Evolutionary conservation across 2,888 invertebrate species (phyloP), one percentile per base, ranked within the genome.

Genomic region (Eupithecia inturbata): DNA sequence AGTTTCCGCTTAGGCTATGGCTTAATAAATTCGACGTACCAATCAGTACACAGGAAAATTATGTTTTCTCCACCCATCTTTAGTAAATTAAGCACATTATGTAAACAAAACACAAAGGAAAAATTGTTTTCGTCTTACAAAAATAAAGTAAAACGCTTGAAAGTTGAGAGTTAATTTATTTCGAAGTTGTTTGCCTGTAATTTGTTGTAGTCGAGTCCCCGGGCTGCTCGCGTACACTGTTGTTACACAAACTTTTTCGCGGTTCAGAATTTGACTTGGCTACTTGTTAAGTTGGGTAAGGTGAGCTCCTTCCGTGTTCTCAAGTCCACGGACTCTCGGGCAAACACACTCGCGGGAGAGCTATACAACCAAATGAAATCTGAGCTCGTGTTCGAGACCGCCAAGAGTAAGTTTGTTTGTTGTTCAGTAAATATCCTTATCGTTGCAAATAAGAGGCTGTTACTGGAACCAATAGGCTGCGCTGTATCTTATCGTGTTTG

Each of bases 141-240:
- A 91, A 90, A 64, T 89, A 90, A 91, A 91, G 90, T 89, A 90
- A 91, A 93, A 92, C 90, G 90, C 89, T 92, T 89, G 88, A 92
- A 92, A 93, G 92, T 92, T 89, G 92, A 88, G 92, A 93, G 91
- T 91, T 92, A 93, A 93, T 93, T 93, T 93, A 93, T 93, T 93
- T 92, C 86, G 88, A 92, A 93, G 92, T 93, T 93, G 93, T 93
- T 93, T 92, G 91, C 89, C 89, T 88, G 92, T 92, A 92, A 93
- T 93, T 93, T 92, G 92, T 91, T 93, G 92, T 88, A 92, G 91
- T 88, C 86, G 85, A 86, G 89, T 91, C 92, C 91, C 87, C 83
- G 76, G 90, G 89, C 88, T 87, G 88, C 85, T 82, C 84, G 88
- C 87, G 88, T 86, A 88, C 83, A 84, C 86, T 88, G 88, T 87